Evolutionary conservation across 2,888 invertebrate species (phyloP), one percentile per base, ranked within the genome.

Genomic region (Idaea dimidiata): DNA sequence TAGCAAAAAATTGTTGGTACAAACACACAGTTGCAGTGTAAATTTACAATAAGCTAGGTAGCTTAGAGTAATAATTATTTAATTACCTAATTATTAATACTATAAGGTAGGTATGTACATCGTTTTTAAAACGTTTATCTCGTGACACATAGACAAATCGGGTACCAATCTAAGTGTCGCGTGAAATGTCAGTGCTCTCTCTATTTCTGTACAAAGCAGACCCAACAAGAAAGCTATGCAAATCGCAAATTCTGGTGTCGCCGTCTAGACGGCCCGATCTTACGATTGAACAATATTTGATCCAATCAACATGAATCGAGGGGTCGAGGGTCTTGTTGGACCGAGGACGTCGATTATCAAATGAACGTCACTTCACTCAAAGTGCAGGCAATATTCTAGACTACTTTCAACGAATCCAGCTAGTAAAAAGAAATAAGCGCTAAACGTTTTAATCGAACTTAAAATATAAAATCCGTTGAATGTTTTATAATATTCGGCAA

Each of bases 201-300:
- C 89, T 89, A 89, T 89, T 89, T 90, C 85, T 82, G 87, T 87
- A 78, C 77, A 79, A 73, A 75, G 73, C 86, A 85, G 84, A 85
- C 81, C 87, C 86, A 90, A 89, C 87, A 88, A 87, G 88, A 88
- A 89, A 88, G 84, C 87, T 86, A 88, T 87, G 88, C 85, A 85
- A 88, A 86, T 84, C 84, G 83, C 83, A 89, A 91, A 89, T 91
- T 88, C 86, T 86, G 74, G 79, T 76, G 91, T 83, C 91, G 90
- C 88, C 89, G 91, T 90, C 91, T 91, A 84, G 91, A 87, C 90
- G 86, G 83, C 79, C 76, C 81, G 77, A 81, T 86, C 80, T 80
- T 84, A 82, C 87, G 88, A 91, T 89, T 88, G 86, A 87, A 89
- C 89, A 89, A 89, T 78, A 89, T 87, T 91, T 89, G 89, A 91